Conservation (phyloP, 2,797 vertebrate genomes). For the Rhabdomys pumilio region DNA sequence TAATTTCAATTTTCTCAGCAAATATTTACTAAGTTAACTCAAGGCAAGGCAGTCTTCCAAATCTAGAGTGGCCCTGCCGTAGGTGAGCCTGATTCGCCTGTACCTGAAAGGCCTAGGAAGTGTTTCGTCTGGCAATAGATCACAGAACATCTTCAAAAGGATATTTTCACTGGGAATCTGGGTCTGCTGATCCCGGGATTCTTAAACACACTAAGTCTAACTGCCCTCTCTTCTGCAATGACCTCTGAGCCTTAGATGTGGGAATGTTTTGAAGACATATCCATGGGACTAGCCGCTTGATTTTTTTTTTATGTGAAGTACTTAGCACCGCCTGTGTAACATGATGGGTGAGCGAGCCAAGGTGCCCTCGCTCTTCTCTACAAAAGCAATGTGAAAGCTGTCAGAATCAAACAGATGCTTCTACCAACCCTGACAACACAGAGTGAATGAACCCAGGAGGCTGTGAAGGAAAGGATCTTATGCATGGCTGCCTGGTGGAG, state of each 20-base stretch:
- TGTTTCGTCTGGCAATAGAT: conserved; percentile 19
- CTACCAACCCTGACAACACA: neutral
- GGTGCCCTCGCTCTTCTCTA: neutral
- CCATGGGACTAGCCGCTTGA: neutral
- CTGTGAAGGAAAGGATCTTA: neutral
- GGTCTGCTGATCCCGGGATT: neutral
- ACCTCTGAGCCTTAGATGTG: neutral
- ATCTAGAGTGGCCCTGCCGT: neutral
- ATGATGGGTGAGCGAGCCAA: neutral
- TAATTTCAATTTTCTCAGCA: conserved; percentile 30
- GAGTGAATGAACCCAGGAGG: neutral
- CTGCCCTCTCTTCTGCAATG: neutral
- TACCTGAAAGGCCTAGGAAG: neutral
- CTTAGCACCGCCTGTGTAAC: neutral
- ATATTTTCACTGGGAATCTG: conserved; percentile 34
- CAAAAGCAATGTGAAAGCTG: neutral
- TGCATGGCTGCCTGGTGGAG: neutral
- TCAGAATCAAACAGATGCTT: neutral
- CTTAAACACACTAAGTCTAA: neutral
- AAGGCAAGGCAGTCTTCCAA: conserved; percentile 8
- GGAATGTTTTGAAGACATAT: too few species aligned
- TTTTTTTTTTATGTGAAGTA: neutral
- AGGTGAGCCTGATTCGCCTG: conserved; percentile 5
- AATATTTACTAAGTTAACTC: neutral
- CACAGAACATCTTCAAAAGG: conserved; percentile 48